Evolutionary conservation across 1,140 invertebrate genomes (phyloP).

Genomic region (Aphelenchoides avenae): DNA sequence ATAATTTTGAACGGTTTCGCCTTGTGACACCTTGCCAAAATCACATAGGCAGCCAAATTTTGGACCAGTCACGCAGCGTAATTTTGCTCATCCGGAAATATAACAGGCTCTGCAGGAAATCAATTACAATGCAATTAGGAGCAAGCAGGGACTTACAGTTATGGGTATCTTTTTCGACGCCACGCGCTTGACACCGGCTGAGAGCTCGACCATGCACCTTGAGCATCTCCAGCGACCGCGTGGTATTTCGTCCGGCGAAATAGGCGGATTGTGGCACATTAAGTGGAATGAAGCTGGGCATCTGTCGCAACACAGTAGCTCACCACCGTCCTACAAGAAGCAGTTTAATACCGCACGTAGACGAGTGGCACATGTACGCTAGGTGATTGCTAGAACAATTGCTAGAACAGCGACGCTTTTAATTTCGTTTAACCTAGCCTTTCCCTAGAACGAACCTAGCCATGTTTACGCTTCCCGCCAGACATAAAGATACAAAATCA

Average conservation of each 20-base stretch:
- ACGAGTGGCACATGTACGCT: too few species aligned
- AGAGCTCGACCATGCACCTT: constrained; percentile 21
- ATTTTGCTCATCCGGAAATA: too few species aligned
- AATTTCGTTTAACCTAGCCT: too few species aligned
- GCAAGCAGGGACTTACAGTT: constrained; percentile 12
- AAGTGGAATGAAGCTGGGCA: constrained; percentile 91
- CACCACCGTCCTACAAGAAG: constrained; percentile 86
- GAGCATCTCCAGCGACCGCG: constrained; percentile 28
- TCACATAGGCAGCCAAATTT: too few species aligned
- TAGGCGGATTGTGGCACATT: constrained; percentile 69
- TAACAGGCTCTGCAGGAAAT: too few species aligned
- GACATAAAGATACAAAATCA: too few species aligned
- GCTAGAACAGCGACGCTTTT: too few species aligned
- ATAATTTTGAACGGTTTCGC: too few species aligned
- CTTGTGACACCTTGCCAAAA: too few species aligned
- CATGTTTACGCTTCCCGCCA: too few species aligned
- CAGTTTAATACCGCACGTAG: not conserved
- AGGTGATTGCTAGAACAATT: not conserved
- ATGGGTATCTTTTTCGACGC: constrained; percentile 13
- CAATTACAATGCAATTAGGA: constrained; percentile 13
- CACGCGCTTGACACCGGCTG: constrained; percentile 11
- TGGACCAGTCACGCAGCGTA: too few species aligned
- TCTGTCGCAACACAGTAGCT: constrained; percentile 88
- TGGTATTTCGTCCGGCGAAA: constrained; percentile 15
- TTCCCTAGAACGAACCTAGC: too few species aligned